phyloP scores from a whole-genome alignment of 1,140 invertebrate genomes.

The Chionoecetes opilio region DNA sequence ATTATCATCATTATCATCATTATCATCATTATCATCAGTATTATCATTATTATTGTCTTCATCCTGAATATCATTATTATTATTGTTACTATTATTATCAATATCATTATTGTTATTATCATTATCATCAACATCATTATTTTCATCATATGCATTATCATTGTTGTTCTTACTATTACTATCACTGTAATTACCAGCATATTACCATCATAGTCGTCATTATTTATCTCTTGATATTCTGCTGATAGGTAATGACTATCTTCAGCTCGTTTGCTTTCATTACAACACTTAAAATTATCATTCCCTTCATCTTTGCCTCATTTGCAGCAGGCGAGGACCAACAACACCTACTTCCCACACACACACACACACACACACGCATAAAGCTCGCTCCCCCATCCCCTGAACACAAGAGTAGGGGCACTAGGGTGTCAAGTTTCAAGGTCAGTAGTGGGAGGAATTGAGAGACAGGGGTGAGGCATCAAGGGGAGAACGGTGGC shows the following conservation, averaged over 20 bases:
- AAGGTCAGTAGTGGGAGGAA: not conserved
- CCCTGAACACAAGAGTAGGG: not conserved
- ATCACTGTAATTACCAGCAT: too few species aligned
- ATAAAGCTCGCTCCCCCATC: not conserved
- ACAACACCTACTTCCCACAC: too few species aligned
- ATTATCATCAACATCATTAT: not conserved
- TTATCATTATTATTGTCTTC: conserved; percentile 32
- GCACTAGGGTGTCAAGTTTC: not conserved
- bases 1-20: not conserved
- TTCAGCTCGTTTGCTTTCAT: too few species aligned
- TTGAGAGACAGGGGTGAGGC: not conserved
- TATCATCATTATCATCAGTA: not conserved
- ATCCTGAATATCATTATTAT: not conserved
- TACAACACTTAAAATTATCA: too few species aligned
- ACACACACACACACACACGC: conserved; percentile 25
- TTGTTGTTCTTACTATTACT: too few species aligned
- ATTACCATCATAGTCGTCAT: too few species aligned
- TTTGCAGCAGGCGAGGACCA: too few species aligned
- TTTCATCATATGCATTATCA: not conserved
- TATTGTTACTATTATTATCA: conserved; percentile 15
- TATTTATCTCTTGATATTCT: too few species aligned
- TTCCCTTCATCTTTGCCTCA: too few species aligned
- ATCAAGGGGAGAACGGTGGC: not conserved
- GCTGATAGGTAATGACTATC: too few species aligned
- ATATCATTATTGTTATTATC: not conserved